A percentile compares a stretch with the other conserved stretches of the same genome.
These are phyloP conservation scores for Vannuccia rotundouncinata DNA, from an alignment of 2,888 invertebrate species.

Conservation along the genomic window DNA sequence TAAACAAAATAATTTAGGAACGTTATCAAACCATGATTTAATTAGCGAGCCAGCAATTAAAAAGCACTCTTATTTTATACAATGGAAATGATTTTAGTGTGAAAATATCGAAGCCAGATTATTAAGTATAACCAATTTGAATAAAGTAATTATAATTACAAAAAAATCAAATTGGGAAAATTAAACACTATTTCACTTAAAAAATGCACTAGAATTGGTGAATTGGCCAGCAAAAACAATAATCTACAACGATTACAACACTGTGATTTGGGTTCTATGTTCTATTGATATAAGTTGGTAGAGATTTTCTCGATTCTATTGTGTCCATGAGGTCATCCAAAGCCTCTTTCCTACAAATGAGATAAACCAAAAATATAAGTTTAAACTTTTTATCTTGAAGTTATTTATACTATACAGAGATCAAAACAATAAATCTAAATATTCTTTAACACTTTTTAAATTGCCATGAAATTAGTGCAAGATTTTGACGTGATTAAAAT, in stretches of 20 bases:
- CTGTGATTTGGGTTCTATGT: neutral
- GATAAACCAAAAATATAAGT: no score
- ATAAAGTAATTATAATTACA: neutral
- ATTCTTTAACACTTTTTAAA: no score
- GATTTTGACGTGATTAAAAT: no score
- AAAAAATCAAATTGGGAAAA: neutral
- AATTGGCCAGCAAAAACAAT: neutral
- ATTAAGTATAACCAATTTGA: neutral
- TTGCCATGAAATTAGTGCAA: no score
- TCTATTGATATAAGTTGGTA: neutral
- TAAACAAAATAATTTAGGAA: constrained; percentile 14
- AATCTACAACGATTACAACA: neutral
- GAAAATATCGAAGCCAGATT: neutral
- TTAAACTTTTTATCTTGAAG: no score
- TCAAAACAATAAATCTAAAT: no score
- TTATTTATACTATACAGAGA: no score
- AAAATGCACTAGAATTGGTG: neutral
- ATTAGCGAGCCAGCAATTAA: neutral
- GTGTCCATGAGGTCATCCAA: constrained; percentile 11
- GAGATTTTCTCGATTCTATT: neutral
- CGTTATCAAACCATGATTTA: constrained; percentile 7
- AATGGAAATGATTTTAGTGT: neutral
- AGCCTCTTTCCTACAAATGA: neutral
- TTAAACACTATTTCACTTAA: neutral
- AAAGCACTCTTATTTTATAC: neutral